Percentiles rank a stretch among this genome's conserved stretches.
These are phyloP conservation scores for Agrilus cyanescens DNA, from an alignment of 2,888 invertebrate species.

Conservation along the genomic window DNA sequence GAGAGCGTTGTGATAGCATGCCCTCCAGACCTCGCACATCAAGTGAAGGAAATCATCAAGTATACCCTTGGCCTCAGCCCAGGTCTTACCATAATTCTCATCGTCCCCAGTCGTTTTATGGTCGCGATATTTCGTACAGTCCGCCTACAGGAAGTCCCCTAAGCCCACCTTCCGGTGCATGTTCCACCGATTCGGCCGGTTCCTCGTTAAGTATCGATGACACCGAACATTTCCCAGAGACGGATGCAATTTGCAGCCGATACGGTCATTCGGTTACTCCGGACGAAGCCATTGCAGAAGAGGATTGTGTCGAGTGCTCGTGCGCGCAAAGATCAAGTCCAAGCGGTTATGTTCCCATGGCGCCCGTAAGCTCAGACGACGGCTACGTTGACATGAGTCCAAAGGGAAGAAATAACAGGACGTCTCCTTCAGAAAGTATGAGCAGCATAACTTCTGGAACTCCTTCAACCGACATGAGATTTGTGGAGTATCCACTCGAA, in stretches of 20 bases:
- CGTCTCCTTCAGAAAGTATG: slow-evolving; percentile 54
- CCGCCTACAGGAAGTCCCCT: slow-evolving; percentile 45
- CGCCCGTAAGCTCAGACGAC: slow-evolving; percentile 38
- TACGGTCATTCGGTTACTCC: slow-evolving; percentile 45
- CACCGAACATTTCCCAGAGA: slow-evolving; percentile 31
- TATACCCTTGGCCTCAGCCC: slow-evolving; percentile 24
- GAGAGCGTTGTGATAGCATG: slow-evolving; percentile 74
- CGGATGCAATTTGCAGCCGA: slow-evolving; percentile 23
- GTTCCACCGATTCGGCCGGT: slow-evolving; percentile 54
- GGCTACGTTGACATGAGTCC: slow-evolving; percentile 51
- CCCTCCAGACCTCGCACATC: slow-evolving; percentile 60
- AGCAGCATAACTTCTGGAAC: slow-evolving; percentile 69
- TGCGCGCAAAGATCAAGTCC: slow-evolving; percentile 16
- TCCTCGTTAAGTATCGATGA: slow-evolving; percentile 57
- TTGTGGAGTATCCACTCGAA: slow-evolving; percentile 68
- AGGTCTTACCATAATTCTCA: slow-evolving; percentile 20
- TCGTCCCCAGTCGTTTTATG: slow-evolving; percentile 30
- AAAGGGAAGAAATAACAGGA: slow-evolving; percentile 26
- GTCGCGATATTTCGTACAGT: slow-evolving; percentile 27
- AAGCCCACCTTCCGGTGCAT: slow-evolving; percentile 45
- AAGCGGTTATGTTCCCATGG: slow-evolving; percentile 51
- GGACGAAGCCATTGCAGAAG: slow-evolving; percentile 55
- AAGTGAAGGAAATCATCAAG: slow-evolving; percentile 42
- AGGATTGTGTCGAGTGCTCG: slow-evolving; percentile 46
- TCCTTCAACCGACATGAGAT: slow-evolving; percentile 67